Evolutionary conservation across 2,113 vertebrate genomes (phyloP).

Genomic region (Nettapus auritus): DNA sequence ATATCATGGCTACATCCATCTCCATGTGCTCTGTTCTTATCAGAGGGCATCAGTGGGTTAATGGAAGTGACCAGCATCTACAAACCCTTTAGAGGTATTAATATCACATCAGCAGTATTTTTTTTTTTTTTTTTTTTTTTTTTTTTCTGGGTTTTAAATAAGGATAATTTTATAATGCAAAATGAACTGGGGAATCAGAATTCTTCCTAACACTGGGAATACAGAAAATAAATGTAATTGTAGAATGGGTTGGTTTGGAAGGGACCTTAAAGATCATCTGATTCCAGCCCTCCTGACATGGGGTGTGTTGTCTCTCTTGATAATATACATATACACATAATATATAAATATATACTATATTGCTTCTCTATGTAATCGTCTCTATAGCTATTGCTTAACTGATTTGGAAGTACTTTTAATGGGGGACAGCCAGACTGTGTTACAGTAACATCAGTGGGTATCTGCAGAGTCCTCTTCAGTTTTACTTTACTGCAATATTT

Average conservation of each 20-base stretch:
- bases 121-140: too few species aligned
- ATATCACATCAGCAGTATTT: not conserved
- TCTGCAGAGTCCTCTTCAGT: not conserved
- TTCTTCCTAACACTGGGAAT: not conserved
- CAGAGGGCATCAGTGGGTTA: not conserved
- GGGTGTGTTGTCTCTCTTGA: too few species aligned
- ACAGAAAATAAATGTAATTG: not conserved
- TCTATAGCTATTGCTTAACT: not conserved
- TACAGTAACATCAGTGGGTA: not conserved
- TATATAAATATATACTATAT: too few species aligned
- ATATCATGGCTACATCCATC: not conserved
- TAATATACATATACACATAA: too few species aligned
- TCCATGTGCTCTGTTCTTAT: fast-evolving
- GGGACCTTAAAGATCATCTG: too few species aligned
- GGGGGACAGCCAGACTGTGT: not conserved
- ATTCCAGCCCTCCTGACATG: too few species aligned
- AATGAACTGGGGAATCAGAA: not conserved
- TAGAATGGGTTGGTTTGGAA: too few species aligned
- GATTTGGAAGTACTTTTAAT: not conserved
- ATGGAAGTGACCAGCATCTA: not conserved
- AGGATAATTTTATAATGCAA: not conserved
- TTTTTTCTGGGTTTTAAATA: not conserved
- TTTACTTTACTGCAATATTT: not conserved
- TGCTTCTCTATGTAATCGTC: not conserved
- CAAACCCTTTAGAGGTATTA: not conserved